Base-by-base conservation (phyloP, 2,888 invertebrate genomes). In the Trichacis sp. region DNA sequence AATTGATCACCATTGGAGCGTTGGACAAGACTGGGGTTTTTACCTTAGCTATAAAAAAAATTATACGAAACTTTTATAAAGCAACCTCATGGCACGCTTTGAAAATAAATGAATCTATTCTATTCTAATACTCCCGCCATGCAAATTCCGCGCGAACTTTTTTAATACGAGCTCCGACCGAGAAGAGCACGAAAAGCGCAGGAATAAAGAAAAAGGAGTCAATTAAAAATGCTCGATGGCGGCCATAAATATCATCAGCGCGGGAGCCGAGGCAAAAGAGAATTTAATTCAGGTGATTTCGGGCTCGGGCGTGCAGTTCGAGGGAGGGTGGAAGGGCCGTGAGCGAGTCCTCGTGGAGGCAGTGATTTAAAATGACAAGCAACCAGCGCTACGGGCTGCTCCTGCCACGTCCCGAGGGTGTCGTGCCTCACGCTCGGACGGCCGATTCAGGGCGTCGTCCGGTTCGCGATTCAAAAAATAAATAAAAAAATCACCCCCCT, bases 311-410 rank as follows among this genome's bases (percentile, higher is more conserved):
- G 70, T 24, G 24, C 24, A 5, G 3, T 60, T 46, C 19, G 54
- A 62, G 54, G 53, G 58, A 54, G 56, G 51, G 59, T 54, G 63
- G 53, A 63, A 58, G n/a, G n/a, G 50, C 55, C 45, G 54, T 56
- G 54, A 57, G 52, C 46, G 48, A 56, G 61, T 56, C 59, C 24
- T 54, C 64, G 60, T 64, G 68, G 64, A 72, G 77, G 77, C 80
- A 79, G 80, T 81, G 81, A 82, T 82, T 82, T 81, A 81, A 82
- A 82, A 82, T 82, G 82, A 82, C 81, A 82, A 79, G 78, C 78
- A 70, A 64, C 58, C 65, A 61, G 61, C 63, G 75, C 76, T 76
- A 76, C 73, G 73, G 77, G 73, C 74, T 67, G 64, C 72, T 57
- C 73, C 40, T 15, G 72, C 74, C 73, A 70, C 73, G 76, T 80